Evolutionary conservation across 2,797 vertebrate genomes (phyloP), one percentile per base, ranked within the genome.

Genomic region (Pachyuromys duprasi): DNA sequence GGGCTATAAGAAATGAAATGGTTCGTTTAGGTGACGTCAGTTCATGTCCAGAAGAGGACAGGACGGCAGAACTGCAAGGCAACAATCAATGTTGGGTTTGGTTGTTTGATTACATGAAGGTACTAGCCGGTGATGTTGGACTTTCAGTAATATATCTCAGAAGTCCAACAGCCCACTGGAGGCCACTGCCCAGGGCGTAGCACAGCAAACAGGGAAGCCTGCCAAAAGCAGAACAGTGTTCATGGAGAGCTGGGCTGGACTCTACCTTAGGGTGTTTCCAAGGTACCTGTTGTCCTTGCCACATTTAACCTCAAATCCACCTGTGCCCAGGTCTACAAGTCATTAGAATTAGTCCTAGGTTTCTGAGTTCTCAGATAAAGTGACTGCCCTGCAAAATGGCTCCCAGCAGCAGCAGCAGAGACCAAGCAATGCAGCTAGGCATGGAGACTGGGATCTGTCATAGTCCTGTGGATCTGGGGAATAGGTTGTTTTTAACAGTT

Each of bases 1-100:
- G 60, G 75, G 88, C 93, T 94, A 84, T 96, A 65, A 92, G 81
- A 96, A 96, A 91, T 88, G 89, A 96, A 95, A 95, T 63, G 9
- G 57, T 90, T 93, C 84, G 39, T 81, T 95, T 94, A 93, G 82
- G 80, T 18, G 42, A 89, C 15, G 12, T 95, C 79, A 60, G 42
- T 81, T 65, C 74, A 80, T 90, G 76, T 72, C 45, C 80, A 78
- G 39, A 53, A 81, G 87, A 88, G 24, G 88, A 26, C 65, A 88
- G 84, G 93, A 90, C 91, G 55, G 53, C 79, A 94, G 78, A 94
- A 42, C 9, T 92, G 22, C 20, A 86, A 90, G 81, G 74, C 82
- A 96, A 89, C 13, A 28, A 67, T 63, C 93, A 94, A 86, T 18
- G 20, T 5, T 31, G 39, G 55, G 26, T 5, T 49, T 45, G 88